Conservation (phyloP, 2,888 invertebrate genomes). For the Pimpla rufipes region DNA sequence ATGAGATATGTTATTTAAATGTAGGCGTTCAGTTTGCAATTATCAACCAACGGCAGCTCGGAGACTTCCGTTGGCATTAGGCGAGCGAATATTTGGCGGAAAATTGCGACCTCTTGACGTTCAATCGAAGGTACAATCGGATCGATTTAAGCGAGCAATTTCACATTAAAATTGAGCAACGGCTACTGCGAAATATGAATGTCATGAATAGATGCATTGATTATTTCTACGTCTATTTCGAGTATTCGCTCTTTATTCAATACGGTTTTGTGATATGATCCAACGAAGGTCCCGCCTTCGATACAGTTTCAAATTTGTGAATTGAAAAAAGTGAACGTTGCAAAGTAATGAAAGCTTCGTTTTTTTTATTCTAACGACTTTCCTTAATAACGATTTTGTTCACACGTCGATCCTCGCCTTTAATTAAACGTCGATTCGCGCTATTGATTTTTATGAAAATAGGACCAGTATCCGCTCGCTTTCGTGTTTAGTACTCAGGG, state of each 20-base stretch:
- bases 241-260: not conserved
- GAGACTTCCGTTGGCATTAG: constrained; percentile 20
- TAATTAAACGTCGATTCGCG: constrained; percentile 10
- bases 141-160: not conserved
- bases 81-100: not conserved
- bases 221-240: not conserved
- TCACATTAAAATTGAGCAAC: not conserved
- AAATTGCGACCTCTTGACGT: not conserved
- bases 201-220: not conserved
- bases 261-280: not conserved
- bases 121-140: constrained; percentile 1
- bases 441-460: not conserved
- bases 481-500: not conserved
- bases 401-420: not conserved
- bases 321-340: not conserved
- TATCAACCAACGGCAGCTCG: constrained; percentile 17
- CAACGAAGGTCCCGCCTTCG: not conserved
- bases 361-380: not conserved
- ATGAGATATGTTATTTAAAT: constrained; percentile 68
- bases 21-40: constrained; percentile 48
- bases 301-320: not conserved
- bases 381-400: not conserved
- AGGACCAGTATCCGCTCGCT: not conserved
- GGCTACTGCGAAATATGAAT: not conserved
- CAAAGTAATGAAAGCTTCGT: not conserved